phyloP scores from a whole-genome alignment of 2,113 vertebrate species.

The Myocastor coypus region DNA sequence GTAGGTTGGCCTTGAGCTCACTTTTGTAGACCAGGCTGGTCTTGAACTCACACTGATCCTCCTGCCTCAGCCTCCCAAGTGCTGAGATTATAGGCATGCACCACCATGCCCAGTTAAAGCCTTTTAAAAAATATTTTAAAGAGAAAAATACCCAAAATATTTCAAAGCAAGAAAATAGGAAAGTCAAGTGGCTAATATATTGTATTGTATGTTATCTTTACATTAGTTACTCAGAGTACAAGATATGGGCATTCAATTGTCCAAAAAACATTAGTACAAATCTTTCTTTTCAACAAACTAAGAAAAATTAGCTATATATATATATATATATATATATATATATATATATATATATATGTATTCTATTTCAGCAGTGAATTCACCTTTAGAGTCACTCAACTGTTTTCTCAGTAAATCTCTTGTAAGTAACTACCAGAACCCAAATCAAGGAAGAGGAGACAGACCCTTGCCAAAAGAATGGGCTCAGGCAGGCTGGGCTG shows the following conservation, averaged over 20 bases:
- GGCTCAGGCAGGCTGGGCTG: not conserved
- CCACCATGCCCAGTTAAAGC: too few species aligned
- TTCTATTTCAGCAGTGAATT: not conserved
- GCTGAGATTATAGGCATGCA: too few species aligned
- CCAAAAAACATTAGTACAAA: too few species aligned
- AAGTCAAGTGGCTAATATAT: not conserved
- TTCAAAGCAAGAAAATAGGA: too few species aligned
- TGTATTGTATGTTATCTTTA: not conserved
- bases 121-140: not conserved
- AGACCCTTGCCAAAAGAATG: not conserved
- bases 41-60: too few species aligned
- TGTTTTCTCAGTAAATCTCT: not conserved
- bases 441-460: not conserved
- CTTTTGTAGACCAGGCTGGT: too few species aligned
- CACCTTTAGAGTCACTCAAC: not conserved
- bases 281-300: too few species aligned
- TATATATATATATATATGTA: not conserved
- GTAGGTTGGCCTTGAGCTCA: too few species aligned
- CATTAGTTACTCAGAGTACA: not conserved
- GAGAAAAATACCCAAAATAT: not conserved
- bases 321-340: too few species aligned
- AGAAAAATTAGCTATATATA: too few species aligned
- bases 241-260: too few species aligned
- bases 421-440: not conserved
- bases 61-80: too few species aligned